Base-by-base conservation (phyloP, 2,113 vertebrate genomes). In the Gadus macrocephalus region DNA sequence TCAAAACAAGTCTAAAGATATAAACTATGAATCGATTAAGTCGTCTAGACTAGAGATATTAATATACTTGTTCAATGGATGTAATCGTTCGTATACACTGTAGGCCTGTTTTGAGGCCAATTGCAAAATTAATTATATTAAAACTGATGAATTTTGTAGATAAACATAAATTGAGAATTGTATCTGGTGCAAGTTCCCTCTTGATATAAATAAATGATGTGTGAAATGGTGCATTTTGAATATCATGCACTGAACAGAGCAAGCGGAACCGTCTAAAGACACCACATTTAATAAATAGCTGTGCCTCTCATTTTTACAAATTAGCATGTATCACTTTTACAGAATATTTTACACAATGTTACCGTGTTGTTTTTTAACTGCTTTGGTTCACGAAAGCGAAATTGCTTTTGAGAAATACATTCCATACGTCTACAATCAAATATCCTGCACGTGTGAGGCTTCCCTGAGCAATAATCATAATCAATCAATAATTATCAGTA, bases 201-300 rank as follows among this genome's bases (percentile, higher is more conserved):
- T 49, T 9, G 9, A 49, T 49, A 49, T 49, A 14, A 49, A 49
- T 49, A 49, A 49, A 49, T 9, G 1, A 49, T 14, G 42, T 49
- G 42, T 49, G 8, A 49, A 49, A 49, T 49, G 8, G 15, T 35
- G 16, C 4, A 5, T 4, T 28, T 56, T 15, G 1, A 67, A 70
- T 17, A 65, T 78, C 28, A 27, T 35, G 11, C 25, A 74, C 59
- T 1, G 5, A 8, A 7, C 28, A 53, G 38, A 49, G 73, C 59
- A 71, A 76, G 63, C 72, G 67, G 59, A 49, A 69, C 73, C 31
- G 62, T 66, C 64, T 56, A 64, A 67, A 80, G 75, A 71, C 64
- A 71, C 78, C 64, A 86, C 74, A 83, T 88, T 85, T 85, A 86
- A 87, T 89, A 89, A 88, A 89, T 89, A 88, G 71, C 62, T 65